Base-by-base conservation (phyloP, 2,888 invertebrate species). In the Drosophila acutilabella region DNA sequence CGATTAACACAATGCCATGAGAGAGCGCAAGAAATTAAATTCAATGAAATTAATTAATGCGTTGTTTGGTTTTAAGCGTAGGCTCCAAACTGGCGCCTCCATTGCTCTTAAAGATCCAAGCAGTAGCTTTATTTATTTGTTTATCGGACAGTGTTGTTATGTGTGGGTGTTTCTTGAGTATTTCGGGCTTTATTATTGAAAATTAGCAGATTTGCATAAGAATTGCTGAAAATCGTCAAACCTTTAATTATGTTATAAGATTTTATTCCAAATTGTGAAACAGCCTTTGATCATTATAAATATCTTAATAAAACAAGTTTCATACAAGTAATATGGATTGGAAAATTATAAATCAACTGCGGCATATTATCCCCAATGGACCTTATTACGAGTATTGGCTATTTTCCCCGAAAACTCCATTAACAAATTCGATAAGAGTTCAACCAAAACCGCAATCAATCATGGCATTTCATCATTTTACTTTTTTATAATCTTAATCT, bases 1-100 rank as follows among this genome's bases (percentile, higher is more conserved):
- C 54, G 33, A 56, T 56, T 56, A 56, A 38, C 57, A 57, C 57
- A 57, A 45, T 47, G 45, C 47, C 38, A 57, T 41, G 42, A 44
- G 62, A 61, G 74, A 57, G 71, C 54, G 56, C n/a, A 80, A 71
- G 60, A 77, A 80, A 77, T 61, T 71, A 56, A 72, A 81, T 80
- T 86, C 86, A 86, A 82, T 88, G 65, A 88, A 88, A 86, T 86
- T 86, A 81, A 88, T 88, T 80, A 80, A 68, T 81, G 67, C 66
- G 66, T 67, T 60, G 59, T 67, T 71, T 36, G 53, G 16, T 36
- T 16, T 48, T 47, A 36, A 67, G 89, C 81, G 81, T 81, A 64
- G 81, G 81, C 52, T 48, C 33, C 44, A 64, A 50, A n/a, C 57
- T 44, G 77, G 76, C 77, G 71, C 71, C 80, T 59, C 26, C 23